A percentile compares a stretch with the other conserved stretches of the same genome.
Evolutionary conservation across 92 coral and sea anemone genomes (phyloP).

Genomic region (Parazoanthus atlanticus): DNA sequence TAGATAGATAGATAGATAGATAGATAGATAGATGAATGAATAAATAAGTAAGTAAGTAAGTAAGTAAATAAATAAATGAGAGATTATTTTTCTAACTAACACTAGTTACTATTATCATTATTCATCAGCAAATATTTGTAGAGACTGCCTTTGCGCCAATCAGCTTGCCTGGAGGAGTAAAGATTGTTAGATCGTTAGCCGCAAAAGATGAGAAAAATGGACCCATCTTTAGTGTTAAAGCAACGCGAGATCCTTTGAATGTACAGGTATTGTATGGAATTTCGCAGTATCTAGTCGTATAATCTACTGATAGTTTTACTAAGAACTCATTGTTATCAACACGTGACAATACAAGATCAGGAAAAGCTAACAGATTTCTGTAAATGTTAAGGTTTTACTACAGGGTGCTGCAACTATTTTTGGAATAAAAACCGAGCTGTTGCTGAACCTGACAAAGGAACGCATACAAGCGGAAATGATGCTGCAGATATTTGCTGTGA

Average conservation of each 20-base stretch:
- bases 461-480: constrained; percentile 22
- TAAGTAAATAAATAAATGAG: too few species aligned
- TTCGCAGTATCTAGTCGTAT: neutral
- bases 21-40: too few species aligned
- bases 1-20: too few species aligned
- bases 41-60: too few species aligned
- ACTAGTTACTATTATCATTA: neutral
- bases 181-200: constrained; percentile 18
- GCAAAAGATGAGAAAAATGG: constrained; percentile 37
- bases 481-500: constrained; percentile 31
- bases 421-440: constrained; percentile 29
- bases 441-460: constrained; percentile 31
- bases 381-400: neutral
- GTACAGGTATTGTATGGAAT: neutral
- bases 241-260: constrained; percentile 27
- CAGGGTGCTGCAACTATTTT: constrained; percentile 24
- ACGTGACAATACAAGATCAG: neutral
- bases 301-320: neutral
- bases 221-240: constrained; percentile 37
- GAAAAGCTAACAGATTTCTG: neutral
- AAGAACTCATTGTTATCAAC: too few species aligned
- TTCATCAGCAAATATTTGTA: constrained; percentile 25
- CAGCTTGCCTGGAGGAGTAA: constrained; percentile 30
- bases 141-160: constrained; percentile 38
- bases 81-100: too few species aligned